A percentile compares a stretch with the other conserved stretches of the same genome.
Evolutionary conservation across 2,888 invertebrate genomes (phyloP).

Genomic region (Drosophila barbarae): DNA sequence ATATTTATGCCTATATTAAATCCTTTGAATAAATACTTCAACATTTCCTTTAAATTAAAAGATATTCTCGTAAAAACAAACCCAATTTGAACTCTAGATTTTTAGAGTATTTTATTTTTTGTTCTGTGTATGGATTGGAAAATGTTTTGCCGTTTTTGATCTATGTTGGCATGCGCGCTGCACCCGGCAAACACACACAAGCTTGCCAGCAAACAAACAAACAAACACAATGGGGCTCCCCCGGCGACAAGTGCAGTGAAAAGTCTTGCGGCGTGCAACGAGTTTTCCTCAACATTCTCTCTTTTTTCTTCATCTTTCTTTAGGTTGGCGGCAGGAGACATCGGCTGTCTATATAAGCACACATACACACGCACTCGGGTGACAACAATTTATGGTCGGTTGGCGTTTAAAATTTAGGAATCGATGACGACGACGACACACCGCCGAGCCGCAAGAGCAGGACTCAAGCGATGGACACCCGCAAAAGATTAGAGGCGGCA

Average conservation of each 20-base stretch:
- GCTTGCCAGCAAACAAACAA: conserved; percentile 41
- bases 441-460: conserved; percentile 18
- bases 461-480: conserved; percentile 22
- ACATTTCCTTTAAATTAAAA: too few species aligned
- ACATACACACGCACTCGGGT: conserved; percentile 22
- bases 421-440: conserved; percentile 46
- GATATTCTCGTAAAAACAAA: too few species aligned
- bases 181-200: conserved; percentile 64
- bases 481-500: conserved; percentile 36
- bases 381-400: conserved; percentile 64
- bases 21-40: too few species aligned
- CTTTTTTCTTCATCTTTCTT: not conserved
- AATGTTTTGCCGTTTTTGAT: conserved; percentile 66
- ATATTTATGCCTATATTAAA: too few species aligned
- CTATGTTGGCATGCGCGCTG: conserved; percentile 70
- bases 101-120: not conserved
- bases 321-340: conserved; percentile 17
- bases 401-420: conserved; percentile 55
- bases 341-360: conserved; percentile 32
- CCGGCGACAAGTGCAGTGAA: conserved; percentile 66
- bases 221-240: conserved; percentile 51
- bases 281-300: conserved; percentile 45
- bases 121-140: conserved; percentile 47
- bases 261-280: conserved; percentile 58
- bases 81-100: too few species aligned